phyloP scores from a whole-genome alignment of 2,797 vertebrate species.

The Tangara arthus region DNA sequence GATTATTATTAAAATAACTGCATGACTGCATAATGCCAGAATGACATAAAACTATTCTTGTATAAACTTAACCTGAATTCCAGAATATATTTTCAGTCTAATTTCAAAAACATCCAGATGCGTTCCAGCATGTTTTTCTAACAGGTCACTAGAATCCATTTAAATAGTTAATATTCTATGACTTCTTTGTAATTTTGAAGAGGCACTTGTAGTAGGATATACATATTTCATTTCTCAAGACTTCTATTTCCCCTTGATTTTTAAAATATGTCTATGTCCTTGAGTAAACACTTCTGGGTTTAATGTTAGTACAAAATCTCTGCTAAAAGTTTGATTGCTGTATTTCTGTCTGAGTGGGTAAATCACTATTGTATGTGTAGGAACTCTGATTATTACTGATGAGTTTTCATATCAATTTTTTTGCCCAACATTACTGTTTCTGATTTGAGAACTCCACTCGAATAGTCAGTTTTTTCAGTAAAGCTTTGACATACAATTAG shows the following conservation, averaged over 20 bases:
- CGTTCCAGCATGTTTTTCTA: background rate
- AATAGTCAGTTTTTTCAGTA: background rate
- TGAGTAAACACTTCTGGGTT: constrained; percentile 9
- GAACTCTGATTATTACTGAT: constrained; percentile 20
- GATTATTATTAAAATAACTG: background rate
- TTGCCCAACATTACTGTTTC: background rate
- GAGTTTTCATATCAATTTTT: background rate
- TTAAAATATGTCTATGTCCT: background rate
- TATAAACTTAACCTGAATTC: background rate
- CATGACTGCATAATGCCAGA: background rate
- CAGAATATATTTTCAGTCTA: background rate
- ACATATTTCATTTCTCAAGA: constrained; percentile 12
- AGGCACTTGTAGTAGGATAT: background rate
- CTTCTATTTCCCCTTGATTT: background rate
- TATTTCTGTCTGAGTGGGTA: constrained; percentile 1
- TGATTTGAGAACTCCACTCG: background rate
- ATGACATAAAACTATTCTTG: background rate
- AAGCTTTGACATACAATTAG: background rate
- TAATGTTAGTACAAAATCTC: background rate
- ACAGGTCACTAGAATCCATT: background rate
- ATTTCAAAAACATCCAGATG: background rate
- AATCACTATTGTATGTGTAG: background rate
- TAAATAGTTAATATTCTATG: constrained; percentile 5
- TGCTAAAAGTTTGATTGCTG: constrained; percentile 22
- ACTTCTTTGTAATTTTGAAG: background rate